phyloP scores from a whole-genome alignment of 2,797 vertebrate species.

The Halcyon chelicuti region DNA sequence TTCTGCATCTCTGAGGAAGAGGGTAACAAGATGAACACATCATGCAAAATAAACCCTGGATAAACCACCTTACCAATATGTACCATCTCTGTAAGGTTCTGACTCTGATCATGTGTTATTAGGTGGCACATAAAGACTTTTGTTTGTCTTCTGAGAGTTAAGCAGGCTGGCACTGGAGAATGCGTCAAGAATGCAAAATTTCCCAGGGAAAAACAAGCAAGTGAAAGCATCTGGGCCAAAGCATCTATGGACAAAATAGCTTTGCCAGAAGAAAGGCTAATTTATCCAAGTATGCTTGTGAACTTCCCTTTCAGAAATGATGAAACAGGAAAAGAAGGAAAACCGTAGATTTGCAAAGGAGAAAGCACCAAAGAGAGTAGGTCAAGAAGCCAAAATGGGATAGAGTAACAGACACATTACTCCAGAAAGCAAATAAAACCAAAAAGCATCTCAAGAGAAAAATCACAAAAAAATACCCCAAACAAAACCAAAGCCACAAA shows the following conservation, averaged over 20 bases:
- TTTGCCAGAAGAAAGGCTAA: neutral
- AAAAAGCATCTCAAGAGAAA: neutral
- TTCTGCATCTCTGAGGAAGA: neutral
- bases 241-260: neutral
- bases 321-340: neutral
- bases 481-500: no score
- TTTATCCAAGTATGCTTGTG: accelerated
- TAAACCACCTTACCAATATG: neutral
- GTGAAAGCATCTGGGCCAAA: neutral
- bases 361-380: neutral
- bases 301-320: neutral
- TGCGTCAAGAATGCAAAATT: neutral
- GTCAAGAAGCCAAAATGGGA: neutral
- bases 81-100: neutral
- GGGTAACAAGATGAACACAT: neutral
- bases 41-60: neutral
- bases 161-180: neutral
- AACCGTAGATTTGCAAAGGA: neutral
- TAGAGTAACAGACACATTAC: neutral
- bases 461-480: neutral
- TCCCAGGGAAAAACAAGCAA: neutral
- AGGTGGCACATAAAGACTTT: accelerated
- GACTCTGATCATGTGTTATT: neutral
- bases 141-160: neutral
- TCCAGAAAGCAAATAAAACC: neutral